Base-by-base conservation (phyloP, 2,113 vertebrate species). In the Syngnathus floridae region DNA sequence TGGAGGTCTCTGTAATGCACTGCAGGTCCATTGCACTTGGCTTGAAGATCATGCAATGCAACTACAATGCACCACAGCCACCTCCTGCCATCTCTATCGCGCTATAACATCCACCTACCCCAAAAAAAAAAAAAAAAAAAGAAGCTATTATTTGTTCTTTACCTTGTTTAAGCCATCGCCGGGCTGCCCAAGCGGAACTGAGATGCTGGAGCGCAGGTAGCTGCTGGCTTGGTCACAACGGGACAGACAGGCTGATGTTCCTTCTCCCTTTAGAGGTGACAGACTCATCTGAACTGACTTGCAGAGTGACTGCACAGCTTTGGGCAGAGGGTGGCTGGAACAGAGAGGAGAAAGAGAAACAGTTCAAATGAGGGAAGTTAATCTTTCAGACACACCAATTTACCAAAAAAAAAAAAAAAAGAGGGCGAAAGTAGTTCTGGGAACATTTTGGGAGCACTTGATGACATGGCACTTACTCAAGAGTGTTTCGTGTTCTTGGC, bases 11-110 rank as follows among this genome's bases (percentile, higher is more conserved):
- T 91, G 92, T 90, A 86, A 89, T 97, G 95, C 94, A 95, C 95
- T 98, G 95, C 92, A 93, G 95, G 87, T 91, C 94, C 95, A 97
- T 93, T 95, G 95, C 95, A 98, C 84, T 88, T 80, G 69, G 81
- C 81, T 76, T 79, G 82, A 87, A 87, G 87, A 91, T 93, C 94
- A 93, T 98, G 95, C 95, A 98, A 98, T 98, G 95, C 95, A 98
- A 98, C 95, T 95, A 98, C 95, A 98, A 98, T 98, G 95, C 95
- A 98, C 95, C 84, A 84, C 85, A 85, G 78, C 84, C 79, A 88
- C 79, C 85, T 83, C 82, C 84, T 75, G 67, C 71, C 73, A 84
- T 77, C 76, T 74, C 77, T 76, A 81, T 76, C 64, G 66, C 12
- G 22, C 71, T 7, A 72, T 58, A 45, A 59, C 59, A 62, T 68